Conservation (phyloP, 2,797 vertebrate species). For the Lithobates sylvaticus region DNA sequence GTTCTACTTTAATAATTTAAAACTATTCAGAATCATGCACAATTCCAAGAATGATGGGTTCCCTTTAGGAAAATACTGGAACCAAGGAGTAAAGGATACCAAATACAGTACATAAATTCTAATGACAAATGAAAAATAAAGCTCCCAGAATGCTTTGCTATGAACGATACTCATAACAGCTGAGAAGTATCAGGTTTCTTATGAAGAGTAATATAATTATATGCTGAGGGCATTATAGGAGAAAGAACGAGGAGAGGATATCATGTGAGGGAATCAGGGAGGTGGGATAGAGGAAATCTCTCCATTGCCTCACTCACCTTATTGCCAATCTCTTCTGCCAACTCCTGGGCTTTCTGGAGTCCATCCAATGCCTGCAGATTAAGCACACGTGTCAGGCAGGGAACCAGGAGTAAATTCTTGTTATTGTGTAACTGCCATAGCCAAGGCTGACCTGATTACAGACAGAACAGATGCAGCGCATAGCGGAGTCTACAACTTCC, state of each 20-base stretch:
- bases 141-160: neutral
- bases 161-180: neutral
- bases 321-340: conserved; percentile 94
- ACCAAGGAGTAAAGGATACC: too few relatives aligned
- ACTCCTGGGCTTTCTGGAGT: conserved; percentile 89
- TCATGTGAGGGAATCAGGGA: neutral
- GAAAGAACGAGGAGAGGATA: neutral
- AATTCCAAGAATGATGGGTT: too few relatives aligned
- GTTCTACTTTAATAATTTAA: too few relatives aligned
- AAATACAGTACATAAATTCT: neutral
- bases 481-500: conserved; percentile 9
- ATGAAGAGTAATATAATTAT: neutral
- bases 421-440: conserved; percentile 29
- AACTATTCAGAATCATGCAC: too few relatives aligned
- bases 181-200: neutral
- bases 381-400: conserved; percentile 47
- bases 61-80: too few relatives aligned
- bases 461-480: conserved; percentile 34
- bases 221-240: neutral
- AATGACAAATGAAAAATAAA: neutral
- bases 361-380: conserved; percentile 87
- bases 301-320: conserved; percentile 81
- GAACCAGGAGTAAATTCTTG: conserved; percentile 19
- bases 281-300: neutral
- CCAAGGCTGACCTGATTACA: conserved; percentile 34